These are phyloP conservation scores for Cerceris ruficornis DNA, from an alignment of 2,888 invertebrate genomes.

Conservation along the genomic window DNA sequence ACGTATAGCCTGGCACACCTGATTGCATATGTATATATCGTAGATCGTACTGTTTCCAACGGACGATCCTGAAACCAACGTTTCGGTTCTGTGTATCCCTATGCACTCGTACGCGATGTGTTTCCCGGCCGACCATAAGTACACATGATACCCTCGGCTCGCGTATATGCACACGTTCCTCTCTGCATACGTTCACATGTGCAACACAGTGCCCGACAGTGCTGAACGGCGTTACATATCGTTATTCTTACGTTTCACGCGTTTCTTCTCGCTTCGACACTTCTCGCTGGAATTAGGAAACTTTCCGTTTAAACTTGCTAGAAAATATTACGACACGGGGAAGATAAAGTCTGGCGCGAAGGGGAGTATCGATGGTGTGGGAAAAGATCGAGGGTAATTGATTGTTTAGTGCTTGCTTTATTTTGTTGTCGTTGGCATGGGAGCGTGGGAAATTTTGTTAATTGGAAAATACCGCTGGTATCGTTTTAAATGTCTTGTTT, in stretches of 20 bases:
- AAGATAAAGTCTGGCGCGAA: too few species aligned
- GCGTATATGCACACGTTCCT: not conserved
- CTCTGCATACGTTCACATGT: not conserved
- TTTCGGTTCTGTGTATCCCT: slow-evolving; percentile 7
- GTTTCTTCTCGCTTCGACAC: slow-evolving; percentile 21
- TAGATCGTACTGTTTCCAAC: slow-evolving; percentile 39
- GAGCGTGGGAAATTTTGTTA: too few species aligned
- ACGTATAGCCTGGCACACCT: slow-evolving; percentile 17
- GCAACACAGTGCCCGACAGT: not conserved
- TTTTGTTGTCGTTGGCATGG: too few species aligned
- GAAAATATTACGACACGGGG: slow-evolving; percentile 22
- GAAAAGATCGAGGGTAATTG: too few species aligned
- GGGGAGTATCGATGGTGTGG: not conserved
- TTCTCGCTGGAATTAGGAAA: slow-evolving; percentile 57
- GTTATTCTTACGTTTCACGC: slow-evolving; percentile 47
- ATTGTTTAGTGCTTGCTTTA: too few species aligned
- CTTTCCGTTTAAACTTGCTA: slow-evolving; percentile 50
- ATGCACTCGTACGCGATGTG: not conserved
- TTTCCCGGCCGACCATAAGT: not conserved
- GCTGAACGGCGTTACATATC: slow-evolving; percentile 26
- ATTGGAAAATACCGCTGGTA: too few species aligned
- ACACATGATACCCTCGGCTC: not conserved
- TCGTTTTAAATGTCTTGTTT: too few species aligned
- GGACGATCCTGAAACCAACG: not conserved
- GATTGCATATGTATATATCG: slow-evolving; percentile 54